Evolutionary conservation across 2,797 vertebrate genomes (phyloP).

Genomic region (Sciurus vulgaris): DNA sequence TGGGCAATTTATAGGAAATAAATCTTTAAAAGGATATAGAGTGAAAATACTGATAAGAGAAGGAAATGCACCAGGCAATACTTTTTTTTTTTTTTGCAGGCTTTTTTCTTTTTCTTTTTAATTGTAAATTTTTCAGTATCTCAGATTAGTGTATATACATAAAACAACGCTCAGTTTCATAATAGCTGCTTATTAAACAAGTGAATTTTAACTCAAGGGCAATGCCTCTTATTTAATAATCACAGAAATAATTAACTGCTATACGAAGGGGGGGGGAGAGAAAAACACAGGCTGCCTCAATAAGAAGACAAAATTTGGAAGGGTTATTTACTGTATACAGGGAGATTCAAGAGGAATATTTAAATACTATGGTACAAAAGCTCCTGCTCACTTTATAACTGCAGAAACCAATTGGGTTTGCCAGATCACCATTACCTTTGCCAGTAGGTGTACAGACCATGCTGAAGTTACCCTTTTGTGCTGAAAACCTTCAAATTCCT

Average conservation of each 20-base stretch:
- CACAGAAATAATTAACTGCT: slow-evolving; percentile 53
- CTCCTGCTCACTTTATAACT: not conserved
- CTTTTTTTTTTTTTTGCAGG: not conserved
- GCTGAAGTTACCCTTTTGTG: slow-evolving; percentile 33
- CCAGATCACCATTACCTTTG: not conserved
- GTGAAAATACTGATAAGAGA: not conserved
- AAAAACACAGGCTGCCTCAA: slow-evolving; percentile 17
- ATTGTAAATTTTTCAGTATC: slow-evolving; percentile 33
- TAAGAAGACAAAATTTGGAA: not conserved
- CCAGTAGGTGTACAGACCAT: not conserved
- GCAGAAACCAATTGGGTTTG: slow-evolving; percentile 9
- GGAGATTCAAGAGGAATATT: not conserved
- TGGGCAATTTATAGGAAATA: not conserved
- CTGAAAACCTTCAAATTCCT: slow-evolving; percentile 23
- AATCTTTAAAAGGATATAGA: not conserved
- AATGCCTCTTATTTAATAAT: slow-evolving; percentile 41
- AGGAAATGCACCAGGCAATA: not conserved
- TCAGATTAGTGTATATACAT: slow-evolving; percentile 71
- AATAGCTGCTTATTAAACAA: slow-evolving; percentile 72
- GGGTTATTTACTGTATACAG: not conserved
- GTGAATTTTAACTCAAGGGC: slow-evolving; percentile 61
- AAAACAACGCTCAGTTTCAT: slow-evolving; percentile 67
- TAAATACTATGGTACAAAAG: slow-evolving; percentile 9
- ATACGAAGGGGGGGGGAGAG: not conserved
- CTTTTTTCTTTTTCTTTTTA: slow-evolving; percentile 61